Conservation (phyloP, 1,140 invertebrate species). For the Rhizoglyphus robini region DNA sequence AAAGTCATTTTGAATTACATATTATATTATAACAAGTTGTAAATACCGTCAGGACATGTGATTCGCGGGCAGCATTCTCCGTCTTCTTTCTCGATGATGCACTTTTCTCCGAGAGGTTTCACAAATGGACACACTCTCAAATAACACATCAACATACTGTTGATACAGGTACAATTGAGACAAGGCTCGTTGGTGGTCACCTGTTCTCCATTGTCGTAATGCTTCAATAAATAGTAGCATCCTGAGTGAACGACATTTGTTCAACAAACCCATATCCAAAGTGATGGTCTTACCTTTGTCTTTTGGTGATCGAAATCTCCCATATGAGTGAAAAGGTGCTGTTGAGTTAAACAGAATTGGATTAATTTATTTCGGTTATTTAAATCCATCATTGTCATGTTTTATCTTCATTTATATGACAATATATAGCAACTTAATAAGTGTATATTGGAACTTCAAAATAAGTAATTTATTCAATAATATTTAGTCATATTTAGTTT, state of each 20-base stretch:
- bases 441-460: not conserved
- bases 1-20: not conserved
- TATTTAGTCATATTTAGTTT: too few relatives aligned
- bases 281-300: conserved; percentile 19
- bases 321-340: conserved; percentile 15
- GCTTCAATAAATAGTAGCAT: conserved; percentile 86
- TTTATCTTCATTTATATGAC: too few relatives aligned
- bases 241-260: conserved; percentile 35
- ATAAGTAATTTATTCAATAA: not conserved
- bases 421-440: too few relatives aligned
- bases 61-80: conserved; percentile 86
- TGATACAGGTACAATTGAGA: conserved; percentile 85
- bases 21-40: not conserved
- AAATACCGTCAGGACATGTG: conserved; percentile 69
- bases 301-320: conserved; percentile 15
- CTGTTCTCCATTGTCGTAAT: conserved; percentile 77
- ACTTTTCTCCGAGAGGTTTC: conserved; percentile 78
- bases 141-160: conserved; percentile 88
- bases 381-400: too few relatives aligned
- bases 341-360: not conserved
- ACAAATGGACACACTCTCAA: conserved; percentile 76
- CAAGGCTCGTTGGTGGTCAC: conserved; percentile 88
- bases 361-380: not conserved
- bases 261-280: not conserved
- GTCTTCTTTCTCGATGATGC: conserved; percentile 68